These are phyloP conservation scores for Dryobota labecula DNA, from an alignment of 2,888 invertebrate genomes.

Conservation along the genomic window DNA sequence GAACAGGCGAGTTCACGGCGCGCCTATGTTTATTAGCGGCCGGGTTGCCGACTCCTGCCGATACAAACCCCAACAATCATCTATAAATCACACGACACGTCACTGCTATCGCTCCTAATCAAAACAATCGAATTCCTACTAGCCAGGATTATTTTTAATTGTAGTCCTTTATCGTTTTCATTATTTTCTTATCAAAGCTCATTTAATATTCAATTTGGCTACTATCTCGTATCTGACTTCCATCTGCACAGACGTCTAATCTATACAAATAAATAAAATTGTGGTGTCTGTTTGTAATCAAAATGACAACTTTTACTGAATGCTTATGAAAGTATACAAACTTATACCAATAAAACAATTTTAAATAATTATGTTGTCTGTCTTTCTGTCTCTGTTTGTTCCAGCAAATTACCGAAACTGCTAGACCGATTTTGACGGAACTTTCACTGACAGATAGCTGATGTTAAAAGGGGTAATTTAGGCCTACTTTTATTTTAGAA, in stretches of 20 bases:
- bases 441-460: no score
- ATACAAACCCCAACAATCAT: conserved; percentile 44
- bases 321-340: no score
- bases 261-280: no score
- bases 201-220: conserved; percentile 18
- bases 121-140: conserved; percentile 35
- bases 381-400: no score
- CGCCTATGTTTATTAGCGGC: conserved; percentile 77
- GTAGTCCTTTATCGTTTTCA: conserved; percentile 11
- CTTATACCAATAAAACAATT: no score
- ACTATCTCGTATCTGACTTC: conserved; percentile 20
- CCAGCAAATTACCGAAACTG: no score
- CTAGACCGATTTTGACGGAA: no score
- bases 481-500: no score
- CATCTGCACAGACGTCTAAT: conserved; percentile 18
- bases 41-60: conserved; percentile 64
- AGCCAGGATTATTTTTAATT: conserved; percentile 13
- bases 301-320: no score
- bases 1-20: conserved; percentile 76
- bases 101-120: conserved; percentile 30
- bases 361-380: no score
- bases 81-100: conserved; percentile 48
- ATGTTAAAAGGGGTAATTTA: no score
- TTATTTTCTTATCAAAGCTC: conserved; percentile 19
- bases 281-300: no score